Conservation (phyloP, 2,888 invertebrate genomes). For the Leptinotarsa peninsularis region DNA sequence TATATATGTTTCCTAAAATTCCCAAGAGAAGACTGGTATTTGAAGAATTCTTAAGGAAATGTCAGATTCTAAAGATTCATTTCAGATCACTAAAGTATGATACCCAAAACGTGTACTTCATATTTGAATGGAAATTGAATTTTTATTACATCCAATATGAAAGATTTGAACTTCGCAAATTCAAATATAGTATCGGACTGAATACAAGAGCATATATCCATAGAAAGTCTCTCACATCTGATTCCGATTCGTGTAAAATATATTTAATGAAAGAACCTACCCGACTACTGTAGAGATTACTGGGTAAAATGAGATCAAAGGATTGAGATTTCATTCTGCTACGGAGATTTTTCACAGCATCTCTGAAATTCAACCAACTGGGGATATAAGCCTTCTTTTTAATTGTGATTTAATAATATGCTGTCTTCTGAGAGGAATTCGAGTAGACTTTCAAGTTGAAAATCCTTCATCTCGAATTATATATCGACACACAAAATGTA, state of each 20-base stretch:
- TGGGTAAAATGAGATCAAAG: slow-evolving; percentile 39
- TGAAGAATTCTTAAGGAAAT: no score
- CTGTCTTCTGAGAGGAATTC: neutral
- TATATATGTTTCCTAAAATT: no score
- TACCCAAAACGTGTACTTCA: no score
- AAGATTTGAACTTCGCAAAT: no score
- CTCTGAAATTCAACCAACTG: slow-evolving; percentile 35
- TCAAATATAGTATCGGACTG: no score
- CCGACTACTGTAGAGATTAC: slow-evolving; percentile 31
- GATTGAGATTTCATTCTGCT: slow-evolving; percentile 24
- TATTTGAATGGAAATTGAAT: no score
- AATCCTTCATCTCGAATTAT: no score
- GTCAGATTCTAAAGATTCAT: no score
- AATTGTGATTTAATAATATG: slow-evolving; percentile 26
- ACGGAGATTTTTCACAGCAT: slow-evolving; percentile 13
- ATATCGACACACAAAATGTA: no score
- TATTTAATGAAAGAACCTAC: slow-evolving; percentile 24
- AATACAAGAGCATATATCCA: neutral
- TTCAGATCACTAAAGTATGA: no score
- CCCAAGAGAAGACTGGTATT: no score
- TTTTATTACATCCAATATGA: no score
- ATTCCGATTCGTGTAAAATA: slow-evolving; percentile 3
- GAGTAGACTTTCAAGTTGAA: neutral
- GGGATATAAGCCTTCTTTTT: slow-evolving; percentile 33
- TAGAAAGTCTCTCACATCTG: neutral